Conservation (phyloP, 2,113 vertebrate genomes). For the Halcyon senegalensis region DNA sequence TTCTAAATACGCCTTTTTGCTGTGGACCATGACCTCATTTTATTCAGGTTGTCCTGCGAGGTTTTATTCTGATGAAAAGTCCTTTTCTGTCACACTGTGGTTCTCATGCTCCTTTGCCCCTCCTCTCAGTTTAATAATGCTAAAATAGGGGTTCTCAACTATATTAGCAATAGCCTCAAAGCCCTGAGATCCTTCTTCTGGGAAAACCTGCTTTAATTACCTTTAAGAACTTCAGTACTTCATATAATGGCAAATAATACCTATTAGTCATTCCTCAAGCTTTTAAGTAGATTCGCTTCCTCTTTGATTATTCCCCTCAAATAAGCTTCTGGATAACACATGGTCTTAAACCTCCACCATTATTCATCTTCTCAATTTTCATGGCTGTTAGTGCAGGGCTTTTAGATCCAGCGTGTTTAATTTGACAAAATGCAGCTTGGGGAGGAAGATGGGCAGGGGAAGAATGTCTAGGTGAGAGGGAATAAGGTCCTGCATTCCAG, state of each 20-base stretch:
- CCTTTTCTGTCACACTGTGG: not conserved
- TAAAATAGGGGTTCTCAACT: not conserved
- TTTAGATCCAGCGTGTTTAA: not conserved
- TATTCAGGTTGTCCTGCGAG: not conserved
- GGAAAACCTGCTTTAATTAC: slow-evolving; percentile 12
- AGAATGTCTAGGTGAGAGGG: not conserved
- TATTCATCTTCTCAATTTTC: not conserved
- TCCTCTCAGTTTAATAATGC: not conserved
- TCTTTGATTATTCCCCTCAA: not conserved
- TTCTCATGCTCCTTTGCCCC: not conserved
- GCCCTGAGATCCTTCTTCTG: not conserved
- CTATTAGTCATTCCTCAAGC: not conserved
- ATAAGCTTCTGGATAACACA: not conserved
- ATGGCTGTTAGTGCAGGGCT: not conserved
- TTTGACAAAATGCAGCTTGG: not conserved
- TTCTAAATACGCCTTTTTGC: not conserved
- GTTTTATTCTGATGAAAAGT: not conserved
- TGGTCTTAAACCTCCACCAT: not conserved
- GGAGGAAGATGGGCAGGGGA: not conserved
- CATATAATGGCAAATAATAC: not conserved
- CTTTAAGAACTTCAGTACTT: not conserved
- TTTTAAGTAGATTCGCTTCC: not conserved
- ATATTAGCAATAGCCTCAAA: not conserved
- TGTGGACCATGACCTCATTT: not conserved
- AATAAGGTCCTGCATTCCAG: not conserved